Evolutionary conservation across 2,888 invertebrate genomes (phyloP), one percentile per base, ranked within the genome.

Genomic region (Hecatera dysodea): DNA sequence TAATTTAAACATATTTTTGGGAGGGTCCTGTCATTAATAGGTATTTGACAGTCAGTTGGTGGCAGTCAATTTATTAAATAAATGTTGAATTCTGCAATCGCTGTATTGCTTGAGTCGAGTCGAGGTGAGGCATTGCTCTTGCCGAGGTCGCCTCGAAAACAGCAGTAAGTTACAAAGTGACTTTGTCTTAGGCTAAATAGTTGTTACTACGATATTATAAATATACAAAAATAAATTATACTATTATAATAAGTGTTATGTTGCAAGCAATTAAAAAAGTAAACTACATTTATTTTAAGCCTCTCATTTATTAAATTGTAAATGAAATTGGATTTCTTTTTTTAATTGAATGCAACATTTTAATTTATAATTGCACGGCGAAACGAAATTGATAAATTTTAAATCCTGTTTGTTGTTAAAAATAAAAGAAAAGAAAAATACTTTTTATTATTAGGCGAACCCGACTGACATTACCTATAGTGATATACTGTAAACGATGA

Each of bases 401-500:
- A 81, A 86, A 85, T 76, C 79, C 84, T 89, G 90, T 93, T 92
- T 88, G 86, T 90, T 91, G 89, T 90, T 90, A 88, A 70, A 80
- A 73, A 67, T 72, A 59, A 73, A 76, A 42, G 22, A 70, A 66
- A 72, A 63, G 11, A 71, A 82, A 82, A 82, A 72, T 83, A 85
- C 83, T 69, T 84, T 84, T 83, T 90, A 88, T 87, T 88, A 87
- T 86, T 89, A 91, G 85, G 87, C 82, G 84, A 89, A 91, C 89
- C 89, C 85, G 93, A 94, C 94, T 94, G 95, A 94, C 86, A 89
- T 89, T 90, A 89, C 87, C 80, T 91, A 89, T 85, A 85, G 85
- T 85, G 85, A 85, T 85, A 86, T 80, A 78, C 67, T 86, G 86
- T 80, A 84, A 85, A 85, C 83, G 77, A 85, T 87, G 89, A 93